Evolutionary conservation across 2,797 vertebrate genomes (phyloP).

Genomic region (Poeciliopsis presidionis): DNA sequence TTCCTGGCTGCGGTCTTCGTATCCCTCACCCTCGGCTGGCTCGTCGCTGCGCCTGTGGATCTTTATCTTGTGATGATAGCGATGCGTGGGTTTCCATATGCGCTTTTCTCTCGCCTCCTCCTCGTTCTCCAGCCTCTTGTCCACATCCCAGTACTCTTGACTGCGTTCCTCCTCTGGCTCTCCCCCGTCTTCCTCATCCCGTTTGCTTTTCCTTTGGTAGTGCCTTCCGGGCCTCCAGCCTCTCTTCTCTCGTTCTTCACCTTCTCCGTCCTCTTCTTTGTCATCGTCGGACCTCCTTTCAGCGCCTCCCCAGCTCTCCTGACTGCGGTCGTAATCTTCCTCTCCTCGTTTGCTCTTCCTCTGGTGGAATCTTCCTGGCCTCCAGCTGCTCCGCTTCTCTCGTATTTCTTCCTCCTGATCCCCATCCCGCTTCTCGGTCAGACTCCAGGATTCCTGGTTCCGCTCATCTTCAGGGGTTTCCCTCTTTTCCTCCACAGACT

Average conservation of each 20-base stretch:
- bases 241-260: constrained; percentile 70
- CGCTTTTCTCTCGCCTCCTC: constrained; percentile 65
- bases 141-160: constrained; percentile 72
- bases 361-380: constrained; percentile 62
- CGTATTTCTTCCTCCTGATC: constrained; percentile 43
- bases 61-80: constrained; percentile 72
- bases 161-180: constrained; percentile 70
- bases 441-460: constrained; percentile 78
- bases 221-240: constrained; percentile 71
- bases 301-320: constrained; percentile 64
- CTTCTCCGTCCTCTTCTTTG: constrained; percentile 33
- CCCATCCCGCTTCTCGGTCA: constrained; percentile 58
- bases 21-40: constrained; percentile 34
- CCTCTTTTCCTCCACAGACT: constrained; percentile 68
- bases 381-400: constrained; percentile 64
- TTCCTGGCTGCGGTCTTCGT: constrained; percentile 61
- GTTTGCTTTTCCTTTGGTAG: constrained; percentile 73
- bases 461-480: constrained; percentile 69
- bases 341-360: constrained; percentile 63
- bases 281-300: constrained; percentile 53
- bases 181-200: constrained; percentile 69
- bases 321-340: constrained; percentile 65
- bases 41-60: constrained; percentile 66
- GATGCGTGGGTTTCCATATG: constrained; percentile 71
- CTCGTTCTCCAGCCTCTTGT: constrained; percentile 53